phyloP scores from a whole-genome alignment of 2,797 vertebrate species.

The Pseudochirops corinnae region DNA sequence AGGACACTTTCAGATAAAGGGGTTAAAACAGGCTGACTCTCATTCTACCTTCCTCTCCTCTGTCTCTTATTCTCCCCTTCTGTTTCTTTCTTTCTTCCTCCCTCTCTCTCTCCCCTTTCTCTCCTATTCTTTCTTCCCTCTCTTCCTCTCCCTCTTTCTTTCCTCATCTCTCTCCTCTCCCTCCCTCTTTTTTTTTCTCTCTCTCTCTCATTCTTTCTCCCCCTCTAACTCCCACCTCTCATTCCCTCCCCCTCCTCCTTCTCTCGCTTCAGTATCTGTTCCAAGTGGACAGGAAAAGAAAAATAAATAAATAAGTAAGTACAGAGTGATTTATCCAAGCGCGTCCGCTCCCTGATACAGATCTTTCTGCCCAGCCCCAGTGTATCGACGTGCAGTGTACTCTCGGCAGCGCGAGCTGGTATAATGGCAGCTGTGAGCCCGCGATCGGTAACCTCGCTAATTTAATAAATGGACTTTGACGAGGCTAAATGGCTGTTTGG shows the following conservation, averaged over 20 bases:
- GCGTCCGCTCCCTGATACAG: fast-evolving
- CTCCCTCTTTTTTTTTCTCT: too few species aligned
- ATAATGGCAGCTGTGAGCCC: slow-evolving; percentile 17
- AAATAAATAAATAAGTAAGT: neutral
- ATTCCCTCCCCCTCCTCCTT: neutral
- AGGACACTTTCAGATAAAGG: neutral
- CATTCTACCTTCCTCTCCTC: neutral
- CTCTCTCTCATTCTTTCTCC: too few species aligned
- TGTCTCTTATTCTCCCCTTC: neutral
- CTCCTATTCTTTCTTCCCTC: too few species aligned
- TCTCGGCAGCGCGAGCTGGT: neutral
- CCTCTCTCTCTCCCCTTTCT: too few species aligned
- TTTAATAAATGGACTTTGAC: slow-evolving; percentile 65
- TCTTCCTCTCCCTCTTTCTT: too few species aligned
- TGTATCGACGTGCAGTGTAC: neutral
- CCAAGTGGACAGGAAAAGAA: neutral
- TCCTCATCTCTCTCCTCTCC: too few species aligned
- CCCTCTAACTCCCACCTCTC: too few species aligned
- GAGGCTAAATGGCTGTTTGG: slow-evolving; percentile 63
- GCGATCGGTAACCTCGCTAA: slow-evolving; percentile 44
- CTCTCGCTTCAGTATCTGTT: neutral
- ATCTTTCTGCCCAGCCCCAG: neutral
- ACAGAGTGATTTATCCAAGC: neutral
- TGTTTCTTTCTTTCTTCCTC: too few species aligned
- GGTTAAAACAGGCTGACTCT: neutral